Base-by-base conservation (phyloP, 1,140 invertebrate species). In the Drosophila nikananu region DNA sequence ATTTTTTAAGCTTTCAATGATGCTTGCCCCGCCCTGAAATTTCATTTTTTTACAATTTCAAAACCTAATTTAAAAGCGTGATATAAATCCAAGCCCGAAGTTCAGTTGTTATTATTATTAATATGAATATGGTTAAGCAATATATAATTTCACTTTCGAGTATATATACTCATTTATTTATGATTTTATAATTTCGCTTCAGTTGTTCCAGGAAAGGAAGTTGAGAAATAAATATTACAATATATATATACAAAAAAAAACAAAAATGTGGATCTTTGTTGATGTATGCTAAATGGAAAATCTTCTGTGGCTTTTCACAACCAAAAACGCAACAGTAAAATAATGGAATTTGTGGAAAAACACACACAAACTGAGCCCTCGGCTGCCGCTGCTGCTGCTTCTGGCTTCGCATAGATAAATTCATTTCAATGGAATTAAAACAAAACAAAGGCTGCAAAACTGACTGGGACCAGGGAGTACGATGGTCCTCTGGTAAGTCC, bases 391-490 rank as follows among this genome's bases (percentile, higher is more conserved):
- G 46, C 48, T 21, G 25, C n/a, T 35, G 51, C 32, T n/a, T 42
- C 55, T 67, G 74, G 25, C 5, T 49, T 37, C 44, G 52, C 46
- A 73, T 63, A 82, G 71, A 86, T 84, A 82, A 86, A 81, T 68
- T 74, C 48, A 83, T 78, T 78, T 77, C 51, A 77, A 89, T 83
- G 84, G 63, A 86, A 86, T 86, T 86, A 89, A 86, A 86, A 89
- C 83, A 83, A 86, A 86, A 89, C 83, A 86, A 80, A 79, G 75
- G 73, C 68, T 59, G 51, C 37, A 15, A 41, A 59, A 65, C 73
- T 58, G 74, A 23, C 25, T n/a, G 44, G 21, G 55, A 32, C 27
- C 37, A 41, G 46, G 62, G 25, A 62, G 57, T 42, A 61, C 17
- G 59, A 41, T 4, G 64, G 41, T 41, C 27, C 21, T 25, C 21